Conservation (phyloP, 2,113 vertebrate species). For the Cebidichthys violaceus region DNA sequence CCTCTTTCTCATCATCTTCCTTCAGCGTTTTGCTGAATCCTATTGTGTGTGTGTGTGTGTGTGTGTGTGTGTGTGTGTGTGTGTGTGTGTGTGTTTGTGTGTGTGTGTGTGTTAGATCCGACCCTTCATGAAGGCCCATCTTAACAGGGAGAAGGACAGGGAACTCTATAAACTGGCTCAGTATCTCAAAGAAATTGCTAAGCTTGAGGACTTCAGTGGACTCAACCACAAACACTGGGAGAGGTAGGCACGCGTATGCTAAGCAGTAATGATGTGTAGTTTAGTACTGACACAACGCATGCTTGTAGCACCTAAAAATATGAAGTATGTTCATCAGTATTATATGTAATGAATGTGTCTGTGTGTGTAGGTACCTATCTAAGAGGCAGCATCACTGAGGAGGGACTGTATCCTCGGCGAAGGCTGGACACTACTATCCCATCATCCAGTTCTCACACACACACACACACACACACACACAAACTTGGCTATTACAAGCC, state of each 20-base stretch:
- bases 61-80: constrained; percentile 61
- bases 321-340: neutral
- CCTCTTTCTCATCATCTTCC: neutral
- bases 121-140: constrained; percentile 98
- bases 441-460: constrained; percentile 56
- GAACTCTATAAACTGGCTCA: constrained; percentile 97
- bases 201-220: constrained; percentile 94
- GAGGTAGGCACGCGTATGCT: constrained; percentile 81
- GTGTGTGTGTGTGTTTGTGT: constrained; percentile 50
- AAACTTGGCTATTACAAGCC: constrained; percentile 8
- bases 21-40: neutral
- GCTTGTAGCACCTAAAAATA: neutral
- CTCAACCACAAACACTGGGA: constrained; percentile 99
- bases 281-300: neutral
- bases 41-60: constrained; percentile 48
- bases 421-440: constrained; percentile 84
- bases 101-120: constrained; percentile 87
- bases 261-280: neutral
- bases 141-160: constrained; percentile 97
- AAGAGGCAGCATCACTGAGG: constrained; percentile 95
- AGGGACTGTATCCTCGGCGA: constrained; percentile 78
- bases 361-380: constrained; percentile 90
- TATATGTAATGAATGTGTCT: neutral
- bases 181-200: constrained; percentile 98
- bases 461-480: constrained; percentile 26